Base-by-base conservation (phyloP, 2,888 invertebrate species). In the Drosophila tripunctata region DNA sequence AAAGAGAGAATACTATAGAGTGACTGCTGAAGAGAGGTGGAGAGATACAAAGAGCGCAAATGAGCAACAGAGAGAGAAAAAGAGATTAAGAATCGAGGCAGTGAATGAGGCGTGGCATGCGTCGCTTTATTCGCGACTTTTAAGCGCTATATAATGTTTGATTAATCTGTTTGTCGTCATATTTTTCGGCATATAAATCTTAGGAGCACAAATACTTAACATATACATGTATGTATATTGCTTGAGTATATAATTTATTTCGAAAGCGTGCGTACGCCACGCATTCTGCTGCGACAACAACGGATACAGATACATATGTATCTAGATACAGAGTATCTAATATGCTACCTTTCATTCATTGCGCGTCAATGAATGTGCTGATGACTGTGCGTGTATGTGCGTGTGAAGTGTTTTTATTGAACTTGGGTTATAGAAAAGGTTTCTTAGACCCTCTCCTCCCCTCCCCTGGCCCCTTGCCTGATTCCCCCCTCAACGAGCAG, bases 231-330 rank as follows among this genome's bases (percentile, higher is more conserved):
- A 21, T 33, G 8, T n/a, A 14, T 2, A 2, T n/a, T 15, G 15
- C 30, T 4, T 43, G 58, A 51, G 61, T 69, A 72, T 74, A 69
- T 87, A 70, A 85, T 87, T 80, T 76, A 78, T 80, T 76, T 80
- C 71, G 78, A 80, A 87, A 69, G 82, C 87, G 74, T 80, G 80
- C 84, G 82, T 78, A 75, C 74, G 87, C 85, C 78, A 71, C 69
- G 73, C 75, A 84, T 81, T 78, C 57, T 50, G 60, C 60, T 54
- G 27, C 27, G 45, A 47, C 52, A 43, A 31, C 27, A 35, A 45
- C 31, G 30, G 8, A 30, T 44, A 45, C 27, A 47, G n/a, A 58
- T 41, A 44, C n/a, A 62, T 19, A 41, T 35, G 30, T 36, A 17
- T 41, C 50, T 57, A 40, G 38, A 33, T 24, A 14, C 17, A 19